phyloP scores from a whole-genome alignment of 1,140 invertebrate species.

The Eciton burchellii region DNA sequence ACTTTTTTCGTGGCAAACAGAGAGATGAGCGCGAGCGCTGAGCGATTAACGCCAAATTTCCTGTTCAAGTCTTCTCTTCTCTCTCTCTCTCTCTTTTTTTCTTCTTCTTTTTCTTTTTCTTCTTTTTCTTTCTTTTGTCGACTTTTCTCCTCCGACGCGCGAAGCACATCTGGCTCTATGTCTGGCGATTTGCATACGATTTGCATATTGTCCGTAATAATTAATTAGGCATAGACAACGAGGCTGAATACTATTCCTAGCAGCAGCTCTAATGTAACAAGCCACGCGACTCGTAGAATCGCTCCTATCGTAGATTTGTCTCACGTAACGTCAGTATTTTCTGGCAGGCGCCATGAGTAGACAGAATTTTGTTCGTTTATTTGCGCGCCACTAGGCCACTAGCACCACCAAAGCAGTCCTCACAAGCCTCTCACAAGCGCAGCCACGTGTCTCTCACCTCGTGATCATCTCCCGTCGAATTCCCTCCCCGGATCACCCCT shows the following conservation, averaged over 20 bases:
- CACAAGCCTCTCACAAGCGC: neutral
- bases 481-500: neutral
- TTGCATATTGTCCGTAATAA: slow-evolving; percentile 42
- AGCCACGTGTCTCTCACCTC: neutral
- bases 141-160: slow-evolving; percentile 82
- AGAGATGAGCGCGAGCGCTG: slow-evolving; percentile 64
- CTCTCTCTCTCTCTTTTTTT: too few species aligned
- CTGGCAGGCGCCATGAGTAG: slow-evolving; percentile 40
- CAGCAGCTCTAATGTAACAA: slow-evolving; percentile 67
- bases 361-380: slow-evolving; percentile 44
- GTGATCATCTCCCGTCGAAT: neutral
- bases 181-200: slow-evolving; percentile 48
- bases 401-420: slow-evolving; percentile 21
- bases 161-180: slow-evolving; percentile 34
- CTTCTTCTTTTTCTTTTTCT: too few species aligned
- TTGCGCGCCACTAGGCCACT: slow-evolving; percentile 48
- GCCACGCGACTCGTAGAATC: slow-evolving; percentile 65
- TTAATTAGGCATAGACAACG: slow-evolving; percentile 61
- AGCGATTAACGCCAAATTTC: slow-evolving; percentile 74
- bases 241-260: slow-evolving; percentile 64
- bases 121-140: slow-evolving; percentile 81
- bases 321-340: slow-evolving; percentile 11
- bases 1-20: slow-evolving; percentile 68
- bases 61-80: slow-evolving; percentile 5
- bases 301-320: slow-evolving; percentile 63